Conservation (phyloP, 2,888 invertebrate genomes). For the Conchocele bisecta region DNA sequence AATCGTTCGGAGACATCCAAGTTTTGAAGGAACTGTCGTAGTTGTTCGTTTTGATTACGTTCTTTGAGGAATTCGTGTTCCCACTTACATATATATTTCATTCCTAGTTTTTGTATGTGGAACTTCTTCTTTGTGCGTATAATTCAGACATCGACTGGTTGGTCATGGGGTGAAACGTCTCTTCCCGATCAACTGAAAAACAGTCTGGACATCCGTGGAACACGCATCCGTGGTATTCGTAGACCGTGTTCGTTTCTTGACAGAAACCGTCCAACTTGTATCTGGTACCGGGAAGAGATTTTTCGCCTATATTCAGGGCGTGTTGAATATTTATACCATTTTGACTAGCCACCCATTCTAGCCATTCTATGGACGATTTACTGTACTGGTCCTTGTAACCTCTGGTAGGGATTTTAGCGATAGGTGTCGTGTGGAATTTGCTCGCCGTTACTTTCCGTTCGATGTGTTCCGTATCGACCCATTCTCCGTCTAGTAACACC, state of each 20-base stretch:
- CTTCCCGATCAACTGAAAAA: slow-evolving; percentile 14
- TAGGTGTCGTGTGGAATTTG: slow-evolving; percentile 16
- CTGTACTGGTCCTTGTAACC: slow-evolving; percentile 42
- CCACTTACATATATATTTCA: slow-evolving; percentile 43
- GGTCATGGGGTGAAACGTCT: slow-evolving; percentile 13
- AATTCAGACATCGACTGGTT: slow-evolving; percentile 23
- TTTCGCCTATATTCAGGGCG: slow-evolving; percentile 25
- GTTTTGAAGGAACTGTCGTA: not conserved
- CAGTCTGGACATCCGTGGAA: slow-evolving; percentile 34
- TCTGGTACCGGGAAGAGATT: slow-evolving; percentile 12
- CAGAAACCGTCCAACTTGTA: slow-evolving; percentile 28
- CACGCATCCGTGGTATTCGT: slow-evolving; percentile 22
- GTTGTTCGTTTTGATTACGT: not conserved
- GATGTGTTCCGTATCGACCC: too few species aligned
- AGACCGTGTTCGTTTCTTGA: slow-evolving; percentile 15
- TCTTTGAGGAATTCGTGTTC: slow-evolving; percentile 35
- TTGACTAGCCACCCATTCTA: slow-evolving; percentile 27
- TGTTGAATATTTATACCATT: slow-evolving; percentile 7
- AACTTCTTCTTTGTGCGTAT: slow-evolving; percentile 31
- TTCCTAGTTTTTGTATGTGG: slow-evolving; percentile 31
- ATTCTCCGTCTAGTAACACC: slow-evolving; percentile 5
- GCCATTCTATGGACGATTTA: slow-evolving; percentile 39
- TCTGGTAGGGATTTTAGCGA: slow-evolving; percentile 39
- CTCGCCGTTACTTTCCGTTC: slow-evolving; percentile 12
- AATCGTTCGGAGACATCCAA: slow-evolving; percentile 29